phyloP scores from a whole-genome alignment of 2,888 invertebrate species.

The Thyatira batis region DNA sequence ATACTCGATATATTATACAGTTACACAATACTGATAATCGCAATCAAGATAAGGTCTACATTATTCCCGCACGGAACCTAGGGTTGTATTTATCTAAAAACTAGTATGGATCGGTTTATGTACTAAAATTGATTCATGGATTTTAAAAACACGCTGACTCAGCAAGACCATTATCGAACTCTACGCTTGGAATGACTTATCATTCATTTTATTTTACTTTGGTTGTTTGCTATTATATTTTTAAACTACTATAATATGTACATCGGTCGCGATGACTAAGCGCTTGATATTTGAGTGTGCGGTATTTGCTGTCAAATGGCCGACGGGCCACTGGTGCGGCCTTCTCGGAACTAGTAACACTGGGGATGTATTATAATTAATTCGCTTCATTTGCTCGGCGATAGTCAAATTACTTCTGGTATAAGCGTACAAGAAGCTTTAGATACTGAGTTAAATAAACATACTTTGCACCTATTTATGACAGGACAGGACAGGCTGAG shows the following conservation, averaged over 20 bases:
- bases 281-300: slow-evolving; percentile 61
- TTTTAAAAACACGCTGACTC: neutral
- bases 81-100: neutral
- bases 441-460: neutral
- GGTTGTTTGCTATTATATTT: slow-evolving; percentile 24
- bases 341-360: slow-evolving; percentile 40
- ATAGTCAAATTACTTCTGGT: neutral
- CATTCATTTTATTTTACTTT: neutral
- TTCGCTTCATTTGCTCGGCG: neutral
- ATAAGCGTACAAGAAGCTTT: neutral
- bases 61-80: no score
- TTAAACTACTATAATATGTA: slow-evolving; percentile 18
- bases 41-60: no score
- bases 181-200: neutral
- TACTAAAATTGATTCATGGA: neutral
- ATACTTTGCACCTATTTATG: no score
- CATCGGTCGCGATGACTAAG: slow-evolving; percentile 51
- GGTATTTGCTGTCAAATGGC: slow-evolving; percentile 58
- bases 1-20: no score
- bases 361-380: slow-evolving; percentile 34
- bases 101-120: neutral
- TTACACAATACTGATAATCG: no score
- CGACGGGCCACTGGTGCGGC: slow-evolving; percentile 16
- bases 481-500: no score
- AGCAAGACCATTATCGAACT: neutral